Conservation (phyloP, 1,140 invertebrate genomes). For the Colletes latitarsis region DNA sequence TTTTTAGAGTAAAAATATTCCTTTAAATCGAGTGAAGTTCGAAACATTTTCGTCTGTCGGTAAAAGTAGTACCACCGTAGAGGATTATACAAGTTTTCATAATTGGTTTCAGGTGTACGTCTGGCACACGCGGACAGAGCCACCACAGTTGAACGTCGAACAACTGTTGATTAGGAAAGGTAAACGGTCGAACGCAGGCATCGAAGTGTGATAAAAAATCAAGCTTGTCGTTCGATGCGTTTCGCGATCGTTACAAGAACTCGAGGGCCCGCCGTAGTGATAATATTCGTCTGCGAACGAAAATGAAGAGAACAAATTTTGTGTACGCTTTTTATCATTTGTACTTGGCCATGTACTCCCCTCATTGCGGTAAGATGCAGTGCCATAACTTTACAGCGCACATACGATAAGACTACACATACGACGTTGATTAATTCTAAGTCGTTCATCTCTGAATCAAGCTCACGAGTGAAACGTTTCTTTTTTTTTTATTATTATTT, state of each 20-base stretch:
- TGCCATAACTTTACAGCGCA: slow-evolving; percentile 43
- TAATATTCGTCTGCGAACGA: neutral
- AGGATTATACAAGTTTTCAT: neutral
- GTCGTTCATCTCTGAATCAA: neutral
- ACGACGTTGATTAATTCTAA: neutral
- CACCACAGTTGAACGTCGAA: slow-evolving; percentile 87
- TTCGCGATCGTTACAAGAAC: too few relatives aligned
- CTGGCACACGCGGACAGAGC: slow-evolving; percentile 98
- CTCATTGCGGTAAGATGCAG: slow-evolving; percentile 2
- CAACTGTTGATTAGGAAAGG: slow-evolving; percentile 82
- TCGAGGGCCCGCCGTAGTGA: neutral
- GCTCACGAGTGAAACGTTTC: neutral
- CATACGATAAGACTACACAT: neutral
- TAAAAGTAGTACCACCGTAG: too few relatives aligned
- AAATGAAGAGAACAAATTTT: neutral
- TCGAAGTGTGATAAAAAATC: slow-evolving; percentile 85
- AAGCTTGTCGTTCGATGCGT: slow-evolving; percentile 10
- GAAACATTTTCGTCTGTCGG: too few relatives aligned
- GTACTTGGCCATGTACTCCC: neutral
- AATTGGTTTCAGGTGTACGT: slow-evolving; percentile 88
- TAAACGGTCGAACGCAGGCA: slow-evolving; percentile 85
- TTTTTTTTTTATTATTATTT: neutral
- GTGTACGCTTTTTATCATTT: neutral
- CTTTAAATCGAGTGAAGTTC: too few relatives aligned
- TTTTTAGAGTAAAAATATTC: too few relatives aligned